Percentiles rank a stretch among this genome's conserved stretches.
phyloP scores from a whole-genome alignment of 2,888 invertebrate species.

The Aphrophora alni region DNA sequence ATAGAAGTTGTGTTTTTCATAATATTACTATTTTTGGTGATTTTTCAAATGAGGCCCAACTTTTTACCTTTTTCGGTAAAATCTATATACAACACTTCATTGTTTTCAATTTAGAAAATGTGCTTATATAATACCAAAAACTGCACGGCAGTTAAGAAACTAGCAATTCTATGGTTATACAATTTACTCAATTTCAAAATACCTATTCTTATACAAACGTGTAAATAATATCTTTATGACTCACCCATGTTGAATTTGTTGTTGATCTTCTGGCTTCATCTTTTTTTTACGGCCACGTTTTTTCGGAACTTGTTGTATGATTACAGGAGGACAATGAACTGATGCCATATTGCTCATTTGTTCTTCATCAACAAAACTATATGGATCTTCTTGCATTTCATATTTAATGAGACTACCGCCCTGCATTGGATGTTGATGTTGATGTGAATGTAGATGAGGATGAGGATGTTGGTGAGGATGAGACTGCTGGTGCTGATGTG shows the following conservation, averaged over 20 bases:
- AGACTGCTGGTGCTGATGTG: slow-evolving; percentile 43
- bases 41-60: too few relatives aligned
- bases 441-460: slow-evolving; percentile 17
- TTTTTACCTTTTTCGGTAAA: too few relatives aligned
- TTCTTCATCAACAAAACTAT: slow-evolving; percentile 81
- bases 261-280: slow-evolving; percentile 59
- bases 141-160: too few relatives aligned
- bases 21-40: too few relatives aligned
- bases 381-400: slow-evolving; percentile 66
- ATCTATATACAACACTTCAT: too few relatives aligned
- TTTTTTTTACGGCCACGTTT: slow-evolving; percentile 90
- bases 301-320: slow-evolving; percentile 59
- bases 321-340: slow-evolving; percentile 49
- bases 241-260: slow-evolving; percentile 34
- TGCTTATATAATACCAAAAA: too few relatives aligned
- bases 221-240: not conserved
- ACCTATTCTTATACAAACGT: too few relatives aligned
- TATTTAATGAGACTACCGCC: slow-evolving; percentile 47
- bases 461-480: slow-evolving; percentile 28
- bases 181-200: too few relatives aligned
- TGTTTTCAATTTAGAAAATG: too few relatives aligned
- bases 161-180: too few relatives aligned
- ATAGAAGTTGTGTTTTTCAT: too few relatives aligned
- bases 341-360: slow-evolving; percentile 57
- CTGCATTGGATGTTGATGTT: slow-evolving; percentile 42